These are phyloP conservation scores for Neocloeon triangulifer DNA, from an alignment of 1,140 invertebrate genomes.

Conservation along the genomic window DNA sequence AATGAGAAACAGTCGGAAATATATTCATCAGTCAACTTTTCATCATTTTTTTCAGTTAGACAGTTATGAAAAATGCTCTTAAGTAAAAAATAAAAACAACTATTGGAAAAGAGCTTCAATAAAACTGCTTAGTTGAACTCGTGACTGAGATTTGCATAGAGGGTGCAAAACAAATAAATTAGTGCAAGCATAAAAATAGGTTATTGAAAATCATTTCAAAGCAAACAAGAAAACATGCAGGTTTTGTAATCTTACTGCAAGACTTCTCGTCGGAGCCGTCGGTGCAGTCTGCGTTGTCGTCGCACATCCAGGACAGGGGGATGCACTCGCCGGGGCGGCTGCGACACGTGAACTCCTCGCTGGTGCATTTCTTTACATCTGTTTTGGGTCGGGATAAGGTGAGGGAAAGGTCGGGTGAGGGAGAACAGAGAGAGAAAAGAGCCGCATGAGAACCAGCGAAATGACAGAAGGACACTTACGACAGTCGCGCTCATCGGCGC, in stretches of 20 bases:
- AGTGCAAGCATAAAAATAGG: neutral
- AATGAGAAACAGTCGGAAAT: too few relatives aligned
- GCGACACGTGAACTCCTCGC: slow-evolving; percentile 70
- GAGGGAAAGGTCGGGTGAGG: neutral
- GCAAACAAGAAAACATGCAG: neutral
- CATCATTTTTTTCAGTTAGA: too few relatives aligned
- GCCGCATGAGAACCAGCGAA: neutral
- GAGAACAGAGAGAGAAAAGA: neutral
- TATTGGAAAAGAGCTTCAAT: too few relatives aligned
- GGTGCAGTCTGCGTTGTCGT: slow-evolving; percentile 63
- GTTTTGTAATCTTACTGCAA: slow-evolving; percentile 51
- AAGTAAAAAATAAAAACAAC: too few relatives aligned
- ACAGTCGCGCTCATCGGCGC: slow-evolving; percentile 46
- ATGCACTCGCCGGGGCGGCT: slow-evolving; percentile 60
- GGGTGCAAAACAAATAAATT: neutral
- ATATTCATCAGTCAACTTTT: too few relatives aligned
- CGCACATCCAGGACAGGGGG: slow-evolving; percentile 77
- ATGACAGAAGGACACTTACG: slow-evolving; percentile 28
- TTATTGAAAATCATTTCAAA: too few relatives aligned
- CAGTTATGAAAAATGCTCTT: too few relatives aligned
- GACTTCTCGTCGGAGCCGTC: slow-evolving; percentile 71
- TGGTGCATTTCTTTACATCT: slow-evolving; percentile 55
- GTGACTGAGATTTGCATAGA: too few relatives aligned
- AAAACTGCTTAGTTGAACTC: too few relatives aligned
- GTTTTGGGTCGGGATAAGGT: slow-evolving; percentile 8